Conservation (phyloP, 1,140 invertebrate genomes). For the Stenopsyche tienmushanensis region DNA sequence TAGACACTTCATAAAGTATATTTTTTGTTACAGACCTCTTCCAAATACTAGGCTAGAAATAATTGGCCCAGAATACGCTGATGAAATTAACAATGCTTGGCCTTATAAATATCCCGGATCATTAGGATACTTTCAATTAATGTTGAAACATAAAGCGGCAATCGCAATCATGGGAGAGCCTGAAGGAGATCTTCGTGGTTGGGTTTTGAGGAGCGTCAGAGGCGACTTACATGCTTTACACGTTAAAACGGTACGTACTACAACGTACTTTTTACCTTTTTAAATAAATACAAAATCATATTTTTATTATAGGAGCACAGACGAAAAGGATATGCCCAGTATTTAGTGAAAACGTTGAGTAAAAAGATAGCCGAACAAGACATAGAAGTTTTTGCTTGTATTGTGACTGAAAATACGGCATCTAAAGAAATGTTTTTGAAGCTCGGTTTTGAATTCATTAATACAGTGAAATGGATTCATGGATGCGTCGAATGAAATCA, state of each 20-base stretch:
- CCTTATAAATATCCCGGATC: constrained; percentile 16
- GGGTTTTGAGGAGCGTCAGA: constrained; percentile 1
- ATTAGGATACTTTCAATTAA: neutral
- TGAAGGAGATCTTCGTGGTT: neutral
- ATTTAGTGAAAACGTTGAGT: neutral
- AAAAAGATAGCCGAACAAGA: neutral
- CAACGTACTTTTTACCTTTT: neutral
- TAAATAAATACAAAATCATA: neutral
- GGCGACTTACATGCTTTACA: constrained; percentile 15
- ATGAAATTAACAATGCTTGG: constrained; percentile 5
- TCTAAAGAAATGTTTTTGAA: neutral
- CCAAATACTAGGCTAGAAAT: neutral
- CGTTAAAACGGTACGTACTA: neutral
- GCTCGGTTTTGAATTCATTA: neutral
- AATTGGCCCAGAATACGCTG: neutral
- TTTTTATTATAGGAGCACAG: constrained; percentile 2
- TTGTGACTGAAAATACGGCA: neutral
- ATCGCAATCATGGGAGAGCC: neutral
- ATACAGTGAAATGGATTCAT: neutral
- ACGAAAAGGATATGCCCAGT: neutral
- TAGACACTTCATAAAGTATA: neutral
- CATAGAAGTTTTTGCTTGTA: constrained; percentile 3
- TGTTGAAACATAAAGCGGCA: neutral
- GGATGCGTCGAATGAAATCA: no score
- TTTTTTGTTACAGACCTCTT: neutral